Conservation (phyloP, 2,797 vertebrate species). For the Periparus ater region DNA sequence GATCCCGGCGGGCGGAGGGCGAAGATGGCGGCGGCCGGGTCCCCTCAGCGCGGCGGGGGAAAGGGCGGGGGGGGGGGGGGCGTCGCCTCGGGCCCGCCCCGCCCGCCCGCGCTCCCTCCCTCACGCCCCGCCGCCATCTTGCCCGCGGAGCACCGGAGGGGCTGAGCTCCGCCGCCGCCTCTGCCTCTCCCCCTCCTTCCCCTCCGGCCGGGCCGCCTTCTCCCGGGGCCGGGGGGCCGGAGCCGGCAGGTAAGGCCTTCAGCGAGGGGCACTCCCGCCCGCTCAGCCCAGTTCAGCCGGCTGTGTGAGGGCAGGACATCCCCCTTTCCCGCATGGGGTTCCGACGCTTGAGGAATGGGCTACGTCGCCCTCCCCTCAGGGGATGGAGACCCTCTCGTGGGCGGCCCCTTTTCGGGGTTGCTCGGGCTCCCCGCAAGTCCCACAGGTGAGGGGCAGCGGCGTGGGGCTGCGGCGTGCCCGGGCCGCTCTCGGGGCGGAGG, state of each 20-base stretch:
- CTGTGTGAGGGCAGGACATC: constrained; percentile 5
- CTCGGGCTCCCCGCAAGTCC: not conserved
- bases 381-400: not conserved
- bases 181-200: not conserved
- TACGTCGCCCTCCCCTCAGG: not conserved
- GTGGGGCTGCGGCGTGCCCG: not conserved
- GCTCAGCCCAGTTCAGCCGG: not conserved
- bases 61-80: not conserved
- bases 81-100: not conserved
- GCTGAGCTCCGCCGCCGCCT: not conserved
- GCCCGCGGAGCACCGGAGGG: constrained; percentile 8
- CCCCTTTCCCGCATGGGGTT: not conserved
- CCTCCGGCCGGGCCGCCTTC: constrained; percentile 3
- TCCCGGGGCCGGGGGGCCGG: constrained; percentile 31
- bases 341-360: not conserved
- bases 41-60: not conserved
- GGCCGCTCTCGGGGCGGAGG: not conserved
- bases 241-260: constrained; percentile 53
- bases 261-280: not conserved
- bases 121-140: constrained; percentile 54
- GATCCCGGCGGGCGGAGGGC: fast-evolving
- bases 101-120: not conserved
- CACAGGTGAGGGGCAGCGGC: not conserved
- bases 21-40: not conserved
- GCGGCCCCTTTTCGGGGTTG: not conserved